Evolutionary conservation across 2,797 vertebrate species (phyloP), one percentile per base, ranked within the genome.

Genomic region (Tachyglossus aculeatus): DNA sequence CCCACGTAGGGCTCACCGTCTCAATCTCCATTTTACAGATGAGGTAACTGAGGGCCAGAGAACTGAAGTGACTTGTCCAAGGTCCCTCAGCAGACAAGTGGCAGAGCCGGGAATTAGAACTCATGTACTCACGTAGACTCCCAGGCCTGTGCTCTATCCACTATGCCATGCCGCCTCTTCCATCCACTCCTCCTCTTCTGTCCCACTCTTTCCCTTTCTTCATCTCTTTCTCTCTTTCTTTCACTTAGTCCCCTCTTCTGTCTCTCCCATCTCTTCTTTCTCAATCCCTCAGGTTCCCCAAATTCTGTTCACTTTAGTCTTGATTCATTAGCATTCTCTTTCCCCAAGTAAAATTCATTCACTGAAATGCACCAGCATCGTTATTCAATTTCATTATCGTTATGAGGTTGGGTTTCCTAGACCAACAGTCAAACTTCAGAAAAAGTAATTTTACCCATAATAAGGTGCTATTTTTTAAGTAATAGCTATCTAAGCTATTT

Each of bases 401-500:
- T n/a, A n/a, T n/a, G n/a, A n/a, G n/a, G n/a, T n/a, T n/a, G n/a
- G n/a, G n/a, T n/a, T n/a, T n/a, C n/a, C n/a, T n/a, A n/a, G n/a
- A n/a, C n/a, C n/a, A n/a, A n/a, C n/a, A n/a, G n/a, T n/a, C n/a
- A n/a, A n/a, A n/a, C n/a, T n/a, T n/a, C n/a, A n/a, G n/a, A n/a
- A n/a, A n/a, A n/a, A n/a, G n/a, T n/a, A n/a, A n/a, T n/a, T n/a
- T n/a, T n/a, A n/a, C n/a, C n/a, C n/a, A n/a, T n/a, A n/a, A n/a
- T n/a, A n/a, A n/a, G n/a, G n/a, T n/a, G n/a, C n/a, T n/a, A n/a
- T n/a, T n/a, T 71, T 54, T 78, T 72, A 68, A 78, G 14, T 4
- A 9, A 41, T 58, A 54, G 71, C 63, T 34, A 73, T 78, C 78
- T 79, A 37, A 69, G 71, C 74, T 73, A 78, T 80, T 80, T 85